Evolutionary conservation across 2,888 invertebrate genomes (phyloP).

Genomic region (Lypha dubia): DNA sequence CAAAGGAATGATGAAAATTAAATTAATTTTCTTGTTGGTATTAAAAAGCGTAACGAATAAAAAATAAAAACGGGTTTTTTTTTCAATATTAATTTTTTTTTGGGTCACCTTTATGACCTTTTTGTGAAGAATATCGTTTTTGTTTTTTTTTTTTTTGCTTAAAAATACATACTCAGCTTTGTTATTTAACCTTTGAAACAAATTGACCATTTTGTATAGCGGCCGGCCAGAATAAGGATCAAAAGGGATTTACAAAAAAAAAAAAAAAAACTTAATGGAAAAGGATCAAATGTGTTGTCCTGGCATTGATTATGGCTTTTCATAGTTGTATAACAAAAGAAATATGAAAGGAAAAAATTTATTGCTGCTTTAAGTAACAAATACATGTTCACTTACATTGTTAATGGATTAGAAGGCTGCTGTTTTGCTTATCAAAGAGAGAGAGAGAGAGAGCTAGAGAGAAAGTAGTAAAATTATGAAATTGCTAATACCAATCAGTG

Average conservation of each 20-base stretch:
- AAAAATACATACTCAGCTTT: conserved; percentile 10
- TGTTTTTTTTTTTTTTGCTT: neutral
- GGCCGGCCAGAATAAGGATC: conserved; percentile 14
- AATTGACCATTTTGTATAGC: conserved; percentile 63
- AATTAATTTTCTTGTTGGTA: conserved; percentile 49
- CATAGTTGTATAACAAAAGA: neutral
- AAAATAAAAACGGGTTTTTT: neutral
- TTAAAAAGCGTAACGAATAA: conserved; percentile 15
- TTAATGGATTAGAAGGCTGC: neutral
- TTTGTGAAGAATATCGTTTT: conserved; percentile 19
- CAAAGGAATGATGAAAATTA: neutral
- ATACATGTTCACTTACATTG: neutral
- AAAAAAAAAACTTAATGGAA: conserved; percentile 3
- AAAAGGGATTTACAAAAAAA: conserved; percentile 17
- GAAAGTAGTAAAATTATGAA: neutral
- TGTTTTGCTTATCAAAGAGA: neutral
- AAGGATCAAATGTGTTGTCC: conserved; percentile 10
- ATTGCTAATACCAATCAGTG: neutral
- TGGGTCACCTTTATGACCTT: conserved; percentile 10
- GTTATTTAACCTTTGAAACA: conserved; percentile 65
- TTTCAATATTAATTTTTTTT: neutral
- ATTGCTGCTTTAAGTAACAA: conserved; percentile 43
- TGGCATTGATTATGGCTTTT: conserved; percentile 6
- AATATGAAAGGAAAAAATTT: conserved; percentile 26
- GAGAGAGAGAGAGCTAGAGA: neutral